Evolutionary conservation across 2,888 invertebrate species (phyloP).

Genomic region (Thumatha senex): DNA sequence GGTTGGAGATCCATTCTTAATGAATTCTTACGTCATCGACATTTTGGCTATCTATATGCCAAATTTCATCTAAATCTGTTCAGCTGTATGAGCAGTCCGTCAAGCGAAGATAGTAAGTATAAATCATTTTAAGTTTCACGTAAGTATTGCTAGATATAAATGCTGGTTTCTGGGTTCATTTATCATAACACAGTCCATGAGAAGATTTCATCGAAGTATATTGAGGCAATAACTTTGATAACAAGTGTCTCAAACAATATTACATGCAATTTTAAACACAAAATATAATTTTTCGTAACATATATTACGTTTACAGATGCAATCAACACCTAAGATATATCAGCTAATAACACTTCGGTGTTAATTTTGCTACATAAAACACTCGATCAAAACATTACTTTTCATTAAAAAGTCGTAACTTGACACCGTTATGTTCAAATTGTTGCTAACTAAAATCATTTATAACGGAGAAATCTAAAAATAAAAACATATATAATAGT

Average conservation of each 20-base stretch:
- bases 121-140: too few relatives aligned
- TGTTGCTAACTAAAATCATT: conserved; percentile 24
- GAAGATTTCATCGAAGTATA: conserved; percentile 11
- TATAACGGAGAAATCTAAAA: conserved; percentile 43
- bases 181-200: conserved; percentile 18
- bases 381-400: conserved; percentile 18
- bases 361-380: conserved; percentile 15
- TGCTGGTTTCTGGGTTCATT: conserved; percentile 17
- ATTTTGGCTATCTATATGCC: too few relatives aligned
- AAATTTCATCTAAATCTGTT: too few relatives aligned
- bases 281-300: conserved; percentile 9
- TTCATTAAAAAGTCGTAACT: conserved; percentile 31
- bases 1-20: too few relatives aligned
- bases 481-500: conserved; percentile 36
- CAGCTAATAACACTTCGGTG: conserved; percentile 17
- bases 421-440: conserved; percentile 30
- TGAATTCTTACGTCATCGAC: too few relatives aligned
- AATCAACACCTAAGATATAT: conserved; percentile 14
- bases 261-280: conserved; percentile 2
- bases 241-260: conserved; percentile 3
- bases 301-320: conserved; percentile 11
- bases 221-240: conserved; percentile 5
- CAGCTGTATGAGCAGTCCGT: too few relatives aligned
- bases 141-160: too few relatives aligned
- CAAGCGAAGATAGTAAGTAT: too few relatives aligned